Base-by-base conservation (phyloP, 92 coral and sea anemone species). In the Epizoanthus ramosus region DNA sequence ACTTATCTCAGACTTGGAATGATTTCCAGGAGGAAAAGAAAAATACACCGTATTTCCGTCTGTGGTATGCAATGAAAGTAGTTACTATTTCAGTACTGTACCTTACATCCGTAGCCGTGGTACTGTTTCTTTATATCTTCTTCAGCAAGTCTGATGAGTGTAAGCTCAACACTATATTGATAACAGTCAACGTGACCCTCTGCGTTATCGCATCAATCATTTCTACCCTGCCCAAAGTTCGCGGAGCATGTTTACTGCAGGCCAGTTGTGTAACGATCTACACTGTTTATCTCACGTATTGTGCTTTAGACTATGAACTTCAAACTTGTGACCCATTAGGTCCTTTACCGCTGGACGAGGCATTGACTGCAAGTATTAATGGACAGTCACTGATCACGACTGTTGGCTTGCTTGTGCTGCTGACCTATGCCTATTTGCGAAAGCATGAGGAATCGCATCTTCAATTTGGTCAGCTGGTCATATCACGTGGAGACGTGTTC, bases 371-470 rank as follows among this genome's bases (percentile, higher is more conserved):
- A 13, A 86, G 88, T 24, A 63, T 88, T 35, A 84, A 79, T 61
- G 61, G 88, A 5, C 92, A 91, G 53, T 80, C 93, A 19, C n/a
- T 76, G 54, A 22, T 75, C 25, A 87, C 85, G 24, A 89, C 81
- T 28, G 10, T 83, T 22, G 21, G 86, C 12, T 89, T 82, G 68
- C 90, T 85, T 76, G 77, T 87, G 63, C 72, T 90, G 57, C 28
- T 94, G 47, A 79, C 83, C 15, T 95, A 89, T 76, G 94, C 87
- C 9, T 87, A 75, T 63, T 83, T 95, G 50, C 85, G 98, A 56
- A 89, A 75, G 33, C 71, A 71, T 5, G 75, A 81, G 21, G 54
- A 69, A 13, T 79, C 64, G 22, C 83, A 93, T 71, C 75, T 79
- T 21, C 88, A 74, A 45, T 85, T 87, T 72, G 85, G 90, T 28